Evolutionary conservation across 2,113 vertebrate species (phyloP).

Genomic region (Chlamydotis undulata): DNA sequence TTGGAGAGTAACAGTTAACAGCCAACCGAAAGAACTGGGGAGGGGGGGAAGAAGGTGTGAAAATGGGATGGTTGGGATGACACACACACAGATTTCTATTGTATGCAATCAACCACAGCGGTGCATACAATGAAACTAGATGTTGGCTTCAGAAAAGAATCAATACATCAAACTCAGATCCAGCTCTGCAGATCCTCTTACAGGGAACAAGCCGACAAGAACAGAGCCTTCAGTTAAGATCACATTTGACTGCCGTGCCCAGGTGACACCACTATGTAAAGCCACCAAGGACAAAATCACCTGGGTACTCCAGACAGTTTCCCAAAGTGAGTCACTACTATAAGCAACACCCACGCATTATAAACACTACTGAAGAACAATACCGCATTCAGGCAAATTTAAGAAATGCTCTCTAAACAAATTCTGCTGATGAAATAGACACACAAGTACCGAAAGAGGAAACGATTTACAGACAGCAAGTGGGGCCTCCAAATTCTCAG

Average conservation of each 20-base stretch:
- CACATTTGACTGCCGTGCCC: not conserved
- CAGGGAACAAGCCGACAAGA: not conserved
- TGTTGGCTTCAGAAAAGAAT: not conserved
- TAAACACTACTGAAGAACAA: constrained; percentile 31
- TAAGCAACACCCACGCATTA: constrained; percentile 15
- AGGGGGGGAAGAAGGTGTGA: not conserved
- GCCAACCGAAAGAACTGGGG: not conserved
- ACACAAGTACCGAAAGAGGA: not conserved
- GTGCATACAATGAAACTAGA: not conserved
- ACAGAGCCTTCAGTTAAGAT: not conserved
- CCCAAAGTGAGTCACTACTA: not conserved
- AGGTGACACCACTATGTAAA: not conserved
- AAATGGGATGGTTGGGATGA: not conserved
- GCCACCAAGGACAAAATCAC: not conserved
- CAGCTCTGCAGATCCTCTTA: not conserved
- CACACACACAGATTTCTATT: not conserved
- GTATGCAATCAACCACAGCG: not conserved
- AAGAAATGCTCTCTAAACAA: constrained; percentile 33
- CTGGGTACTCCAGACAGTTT: not conserved
- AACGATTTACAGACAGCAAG: constrained; percentile 5
- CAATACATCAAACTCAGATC: not conserved
- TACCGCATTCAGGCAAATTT: not conserved
- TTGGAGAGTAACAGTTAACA: not conserved
- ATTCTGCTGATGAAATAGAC: constrained; percentile 2
- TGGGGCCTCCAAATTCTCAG: not conserved